Base-by-base conservation (phyloP, 2,113 vertebrate genomes). In the Jaculus jaculus region DNA sequence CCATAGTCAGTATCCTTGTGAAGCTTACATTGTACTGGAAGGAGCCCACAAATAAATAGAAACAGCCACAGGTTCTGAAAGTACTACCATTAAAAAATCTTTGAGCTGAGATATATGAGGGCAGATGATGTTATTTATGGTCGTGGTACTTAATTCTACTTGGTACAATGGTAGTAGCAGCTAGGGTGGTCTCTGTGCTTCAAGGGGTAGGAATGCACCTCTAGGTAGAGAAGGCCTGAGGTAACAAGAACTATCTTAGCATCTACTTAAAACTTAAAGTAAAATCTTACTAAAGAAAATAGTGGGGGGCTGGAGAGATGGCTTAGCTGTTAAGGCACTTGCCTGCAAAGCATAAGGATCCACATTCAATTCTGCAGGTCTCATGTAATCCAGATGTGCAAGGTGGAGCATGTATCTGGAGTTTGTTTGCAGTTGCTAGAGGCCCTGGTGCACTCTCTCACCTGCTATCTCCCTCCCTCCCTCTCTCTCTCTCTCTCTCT, bases 41-140 rank as follows among this genome's bases (percentile, higher is more conserved):
- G 15, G 9, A 87, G 68, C 7, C 65, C 5, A 37, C 11, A 21
- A 66, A 61, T 28, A 89, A 88, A 63, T 5, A 68, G 74, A 79
- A 80, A 69, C 18, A 77, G 78, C n/a, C 34, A 78, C 24, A 77
- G 28, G 13, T 54, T 81, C 15, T 88, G 39, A 89, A 84, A 92
- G 63, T 68, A 11, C 32, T 77, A 5, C 72, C 28, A 87, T 51
- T 75, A 11, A 90, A 87, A 7, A 60, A 54, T 42, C 18, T 28
- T 65, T 15, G 9, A 28, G 47, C 16, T 39, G 23, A 37, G 63
- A 77, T 47, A 66, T 34, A 71, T 1, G 37, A 58, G 17, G 24
- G 23, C 30, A 79, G 20, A 7, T 28, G 11, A 21, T 23, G 10
- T 23, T 0, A 78, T 7, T 26, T 30, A 21, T 0, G 2, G 66